Evolutionary conservation across 2,888 invertebrate species (phyloP).

Genomic region (Phalera bucephala): DNA sequence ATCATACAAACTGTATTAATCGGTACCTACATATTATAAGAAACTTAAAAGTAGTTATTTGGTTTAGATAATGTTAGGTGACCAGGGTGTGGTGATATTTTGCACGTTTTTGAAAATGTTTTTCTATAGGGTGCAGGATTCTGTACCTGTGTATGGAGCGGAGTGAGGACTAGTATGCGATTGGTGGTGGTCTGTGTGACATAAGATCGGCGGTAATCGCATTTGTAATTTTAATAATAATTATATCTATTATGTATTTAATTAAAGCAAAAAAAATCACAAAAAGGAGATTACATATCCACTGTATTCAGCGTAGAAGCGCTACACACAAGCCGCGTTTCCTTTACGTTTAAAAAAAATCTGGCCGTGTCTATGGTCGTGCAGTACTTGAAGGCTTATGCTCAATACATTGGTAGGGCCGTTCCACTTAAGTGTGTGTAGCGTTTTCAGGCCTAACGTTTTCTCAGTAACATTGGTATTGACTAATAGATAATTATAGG

Average conservation of each 20-base stretch:
- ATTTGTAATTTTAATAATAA: slow-evolving; percentile 63
- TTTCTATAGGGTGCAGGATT: slow-evolving; percentile 73
- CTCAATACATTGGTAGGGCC: slow-evolving; percentile 47
- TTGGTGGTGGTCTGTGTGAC: slow-evolving; percentile 62
- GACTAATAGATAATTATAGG: slow-evolving; percentile 80
- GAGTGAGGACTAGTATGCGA: slow-evolving; percentile 54
- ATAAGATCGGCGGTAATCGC: slow-evolving; percentile 59
- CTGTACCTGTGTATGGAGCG: slow-evolving; percentile 67
- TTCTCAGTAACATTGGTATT: slow-evolving; percentile 76
- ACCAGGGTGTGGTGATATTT: slow-evolving; percentile 84
- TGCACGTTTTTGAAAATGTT: slow-evolving; percentile 83
- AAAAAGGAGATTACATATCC: slow-evolving; percentile 77
- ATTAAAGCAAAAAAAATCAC: slow-evolving; percentile 55
- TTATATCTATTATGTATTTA: slow-evolving; percentile 41
- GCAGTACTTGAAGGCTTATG: slow-evolving; percentile 26
- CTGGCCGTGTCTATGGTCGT: slow-evolving; percentile 17
- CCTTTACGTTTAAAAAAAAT: slow-evolving; percentile 2
- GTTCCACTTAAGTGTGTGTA: slow-evolving; percentile 56
- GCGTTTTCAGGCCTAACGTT: slow-evolving; percentile 77
- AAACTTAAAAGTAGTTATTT: slow-evolving; percentile 73
- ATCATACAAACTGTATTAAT: slow-evolving; percentile 75
- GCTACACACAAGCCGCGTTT: slow-evolving; percentile 59
- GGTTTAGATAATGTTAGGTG: slow-evolving; percentile 81
- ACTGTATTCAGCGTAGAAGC: slow-evolving; percentile 64
- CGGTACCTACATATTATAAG: slow-evolving; percentile 69